Base-by-base conservation (phyloP, 2,888 invertebrate species). In the Anoncus sp. region DNA sequence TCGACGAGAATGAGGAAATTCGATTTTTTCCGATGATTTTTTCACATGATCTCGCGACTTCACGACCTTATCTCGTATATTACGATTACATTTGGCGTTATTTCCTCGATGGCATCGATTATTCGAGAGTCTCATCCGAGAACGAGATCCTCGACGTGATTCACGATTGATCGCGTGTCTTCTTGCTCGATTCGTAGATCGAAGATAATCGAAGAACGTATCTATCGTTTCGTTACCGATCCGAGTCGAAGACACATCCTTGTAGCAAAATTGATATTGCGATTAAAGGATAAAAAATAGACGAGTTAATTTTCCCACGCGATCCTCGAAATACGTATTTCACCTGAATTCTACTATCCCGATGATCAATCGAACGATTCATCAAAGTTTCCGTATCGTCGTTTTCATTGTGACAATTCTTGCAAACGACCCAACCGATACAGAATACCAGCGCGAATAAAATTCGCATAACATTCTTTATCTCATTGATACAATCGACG, bases 381-480 rank as follows among this genome's bases (percentile, higher is more conserved):
- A 16, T 9, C 40, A 0, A n/a, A 49, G 3, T 22, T 51, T 7
- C 22, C 5, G 31, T 24, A 10, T 55, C 62, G 14, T 65, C 40
- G n/a, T 18, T 31, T 14, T 67, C 10, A 1, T 31, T 43, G 53
- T 49, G n/a, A 24, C 49, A 62, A 65, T 80, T 65, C 38, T 81
- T 40, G 38, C 73, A 72, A 60, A 84, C 62, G 7, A 83, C 51
- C 27, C 74, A 85, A 16, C 78, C 72, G 10, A 84, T 81, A 60
- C 80, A 84, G 40, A 82, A 76, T 12, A 86, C 57, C 45, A 86
- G 43, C 35, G 70, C 70, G 43, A 67, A 79, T 82, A 85, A 75
- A 74, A 86, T 74, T 82, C 72, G 85, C 87, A 87, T 87, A 83
- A 83, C 84, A 86, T 83, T 74, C 79, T 80, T 77, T 65, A 53